Evolutionary conservation across 2,797 vertebrate species (phyloP).

Genomic region (Stomatorhinus walkeri): DNA sequence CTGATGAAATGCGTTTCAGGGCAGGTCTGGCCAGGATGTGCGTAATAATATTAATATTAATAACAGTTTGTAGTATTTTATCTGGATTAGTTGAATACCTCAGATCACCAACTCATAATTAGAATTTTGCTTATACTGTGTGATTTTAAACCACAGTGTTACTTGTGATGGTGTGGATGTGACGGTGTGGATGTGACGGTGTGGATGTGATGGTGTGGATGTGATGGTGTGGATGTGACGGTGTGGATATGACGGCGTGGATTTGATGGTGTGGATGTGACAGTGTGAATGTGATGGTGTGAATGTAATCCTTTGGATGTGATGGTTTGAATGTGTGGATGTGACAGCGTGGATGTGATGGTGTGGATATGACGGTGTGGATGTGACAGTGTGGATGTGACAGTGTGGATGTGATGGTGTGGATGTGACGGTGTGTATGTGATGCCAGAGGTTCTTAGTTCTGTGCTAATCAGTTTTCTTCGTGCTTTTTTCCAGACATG

Average conservation of each 20-base stretch:
- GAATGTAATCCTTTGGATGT: too few relatives aligned
- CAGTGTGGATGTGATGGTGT: background rate
- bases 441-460: background rate
- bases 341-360: too few relatives aligned
- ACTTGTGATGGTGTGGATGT: background rate
- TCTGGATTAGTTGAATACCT: background rate
- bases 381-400: background rate
- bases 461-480: background rate
- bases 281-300: too few relatives aligned
- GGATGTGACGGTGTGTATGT: background rate
- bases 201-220: background rate
- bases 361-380: too few relatives aligned
- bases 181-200: background rate
- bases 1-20: background rate
- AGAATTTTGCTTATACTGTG: background rate
- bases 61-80: background rate
- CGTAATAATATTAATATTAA: background rate
- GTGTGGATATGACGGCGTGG: background rate
- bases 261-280: background rate
- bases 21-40: background rate
- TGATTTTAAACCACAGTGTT: background rate
- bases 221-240: background rate
- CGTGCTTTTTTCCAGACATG: constrained; percentile 71
- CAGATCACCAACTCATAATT: background rate
- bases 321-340: too few relatives aligned